Evolutionary conservation across 2,113 vertebrate genomes (phyloP).

Genomic region (Puntigrus tetrazona): DNA sequence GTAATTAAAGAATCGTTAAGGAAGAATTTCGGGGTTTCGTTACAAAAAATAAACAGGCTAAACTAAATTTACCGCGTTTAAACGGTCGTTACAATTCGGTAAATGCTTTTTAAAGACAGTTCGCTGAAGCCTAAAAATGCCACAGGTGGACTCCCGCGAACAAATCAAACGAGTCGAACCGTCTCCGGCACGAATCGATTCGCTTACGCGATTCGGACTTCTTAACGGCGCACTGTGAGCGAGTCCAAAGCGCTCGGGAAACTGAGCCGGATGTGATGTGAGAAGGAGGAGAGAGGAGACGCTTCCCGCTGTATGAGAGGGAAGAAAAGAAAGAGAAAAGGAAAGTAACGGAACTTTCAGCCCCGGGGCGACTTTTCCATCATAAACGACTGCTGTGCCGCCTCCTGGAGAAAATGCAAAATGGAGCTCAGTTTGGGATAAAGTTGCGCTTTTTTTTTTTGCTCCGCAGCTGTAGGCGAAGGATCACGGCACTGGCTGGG

Average conservation of each 20-base stretch:
- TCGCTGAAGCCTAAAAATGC: neutral
- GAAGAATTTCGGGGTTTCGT: neutral
- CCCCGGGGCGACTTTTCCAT: neutral
- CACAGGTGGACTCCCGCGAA: neutral
- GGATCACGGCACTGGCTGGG: neutral
- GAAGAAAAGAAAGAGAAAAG: slow-evolving; percentile 48
- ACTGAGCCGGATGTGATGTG: slow-evolving; percentile 80
- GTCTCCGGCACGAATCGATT: slow-evolving; percentile 5
- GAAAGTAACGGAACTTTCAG: slow-evolving; percentile 57
- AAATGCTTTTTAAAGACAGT: neutral
- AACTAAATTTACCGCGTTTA: neutral
- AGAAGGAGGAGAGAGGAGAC: slow-evolving; percentile 64
- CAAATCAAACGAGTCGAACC: neutral
- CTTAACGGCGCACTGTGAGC: slow-evolving; percentile 49
- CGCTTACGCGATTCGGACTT: slow-evolving; percentile 59
- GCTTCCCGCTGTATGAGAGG: slow-evolving; percentile 68
- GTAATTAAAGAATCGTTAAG: neutral
- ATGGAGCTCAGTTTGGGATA: slow-evolving; percentile 5
- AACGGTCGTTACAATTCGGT: neutral
- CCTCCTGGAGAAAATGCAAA: slow-evolving; percentile 40
- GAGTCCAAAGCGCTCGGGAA: slow-evolving; percentile 64
- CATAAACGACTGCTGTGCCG: slow-evolving; percentile 30
- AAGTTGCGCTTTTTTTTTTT: neutral
- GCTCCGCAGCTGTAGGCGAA: neutral
- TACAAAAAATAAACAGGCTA: neutral